These are phyloP conservation scores for Ochropleura plecta DNA, from an alignment of 2,888 invertebrate species.

Conservation along the genomic window DNA sequence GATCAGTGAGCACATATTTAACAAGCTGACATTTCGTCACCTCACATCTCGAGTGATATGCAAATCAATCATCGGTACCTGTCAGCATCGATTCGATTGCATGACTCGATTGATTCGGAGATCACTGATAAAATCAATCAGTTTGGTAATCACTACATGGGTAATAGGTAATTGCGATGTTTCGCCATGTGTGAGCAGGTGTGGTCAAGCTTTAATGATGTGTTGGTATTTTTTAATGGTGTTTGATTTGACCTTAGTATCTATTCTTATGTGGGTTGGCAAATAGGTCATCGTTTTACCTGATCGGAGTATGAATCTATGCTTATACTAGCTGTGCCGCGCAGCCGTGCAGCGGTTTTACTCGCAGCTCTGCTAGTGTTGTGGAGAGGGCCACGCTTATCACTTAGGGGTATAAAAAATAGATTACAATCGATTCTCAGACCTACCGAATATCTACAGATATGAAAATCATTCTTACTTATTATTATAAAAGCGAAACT, in stretches of 20 bases:
- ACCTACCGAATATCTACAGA: no score
- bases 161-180: conserved; percentile 37
- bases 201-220: conserved; percentile 31
- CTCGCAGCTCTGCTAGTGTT: no score
- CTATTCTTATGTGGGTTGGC: conserved; percentile 4
- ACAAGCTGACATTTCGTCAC: conserved; percentile 64
- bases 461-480: no score
- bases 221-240: conserved; percentile 19
- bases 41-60: conserved; percentile 58
- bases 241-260: conserved; percentile 13
- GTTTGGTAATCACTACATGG: conserved; percentile 58
- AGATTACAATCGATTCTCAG: no score
- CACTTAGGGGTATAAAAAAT: no score
- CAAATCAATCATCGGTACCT: conserved; percentile 64
- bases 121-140: conserved; percentile 61
- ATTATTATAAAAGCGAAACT: no score
- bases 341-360: no score
- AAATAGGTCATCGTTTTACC: neutral
- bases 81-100: conserved; percentile 67
- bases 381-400: no score
- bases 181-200: conserved; percentile 46
- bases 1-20: conserved; percentile 35
- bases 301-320: neutral
- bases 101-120: conserved; percentile 48
- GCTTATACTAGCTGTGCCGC: no score